phyloP scores from a whole-genome alignment of 64 coral and sea anemone genomes.

The Montipora cactus region DNA sequence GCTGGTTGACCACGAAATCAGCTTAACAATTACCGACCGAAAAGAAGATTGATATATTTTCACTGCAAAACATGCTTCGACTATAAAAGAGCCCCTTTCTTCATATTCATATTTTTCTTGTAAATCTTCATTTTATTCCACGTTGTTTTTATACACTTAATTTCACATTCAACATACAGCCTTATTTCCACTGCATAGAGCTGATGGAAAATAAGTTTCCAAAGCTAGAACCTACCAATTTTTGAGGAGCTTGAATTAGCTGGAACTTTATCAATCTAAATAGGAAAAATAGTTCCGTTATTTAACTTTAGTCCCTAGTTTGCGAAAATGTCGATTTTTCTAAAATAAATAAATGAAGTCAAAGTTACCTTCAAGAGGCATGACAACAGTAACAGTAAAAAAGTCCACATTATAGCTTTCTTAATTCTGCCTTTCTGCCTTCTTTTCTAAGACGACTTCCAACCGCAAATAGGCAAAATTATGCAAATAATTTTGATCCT shows the following conservation, averaged over 20 bases:
- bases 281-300: not conserved
- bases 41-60: no score
- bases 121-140: not conserved
- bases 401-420: constrained; percentile 6
- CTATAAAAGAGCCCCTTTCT: not conserved
- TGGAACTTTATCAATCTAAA: not conserved
- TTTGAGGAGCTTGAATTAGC: not conserved
- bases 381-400: not conserved
- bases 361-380: not conserved
- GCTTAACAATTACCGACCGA: no score
- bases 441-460: not conserved
- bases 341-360: not conserved
- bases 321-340: not conserved
- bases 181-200: not conserved
- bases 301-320: not conserved
- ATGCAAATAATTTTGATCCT: constrained; percentile 9
- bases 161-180: not conserved
- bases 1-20: no score
- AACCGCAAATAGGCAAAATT: constrained; percentile 9
- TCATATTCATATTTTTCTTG: not conserved
- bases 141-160: not conserved
- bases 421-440: not conserved
- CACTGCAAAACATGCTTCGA: no score
- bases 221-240: not conserved
- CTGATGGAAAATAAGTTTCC: not conserved